Evolutionary conservation across 2,113 vertebrate species (phyloP), one percentile per base, ranked within the genome.

Genomic region (Alethe diademata): DNA sequence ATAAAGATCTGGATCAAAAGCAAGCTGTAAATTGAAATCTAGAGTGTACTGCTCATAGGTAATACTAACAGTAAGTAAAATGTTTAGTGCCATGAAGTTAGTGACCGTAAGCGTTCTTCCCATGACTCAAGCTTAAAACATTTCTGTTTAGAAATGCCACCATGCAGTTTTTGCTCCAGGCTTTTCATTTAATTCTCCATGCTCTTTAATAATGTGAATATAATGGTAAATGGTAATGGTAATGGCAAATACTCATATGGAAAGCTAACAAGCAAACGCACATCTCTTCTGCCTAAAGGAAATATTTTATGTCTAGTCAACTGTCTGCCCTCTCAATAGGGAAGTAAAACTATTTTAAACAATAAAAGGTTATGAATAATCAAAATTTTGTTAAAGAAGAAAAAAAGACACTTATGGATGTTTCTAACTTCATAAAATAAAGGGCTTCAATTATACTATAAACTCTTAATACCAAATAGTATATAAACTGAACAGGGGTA

Each of bases 351-450:
- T 53, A 53, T 79, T 96, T 93, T 67, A 80, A 93, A 66, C 33
- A 65, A 45, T 48, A 50, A 92, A 90, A 58, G 36, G 43, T 92
- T 73, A 95, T 89, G 47, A 85, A 93, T 92, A 88, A 92, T 64
- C 64, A 86, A 75, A 71, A 91, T 65, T 92, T 96, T 96, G 79
- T 97, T 93, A 93, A 95, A 97, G 84, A 58, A 94, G 95, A 95
- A 89, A 95, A 91, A 43, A 73, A 25, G 19, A 69, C 38, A 60
- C 10, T 86, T 81, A 53, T 35, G 20, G 57, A 64, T 78, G 12
- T 92, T 96, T 91, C 67, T 94, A 61, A 96, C 35, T 96, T 88
- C 61, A 42, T 45, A 86, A 95, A 93, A 97, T 86, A 94, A 95
- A 54, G 8, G 33, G 12, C 45, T 78, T 92, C 23, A 91, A 95